Evolutionary conservation across 2,888 invertebrate species (phyloP).

Genomic region (Nasonia oneida): DNA sequence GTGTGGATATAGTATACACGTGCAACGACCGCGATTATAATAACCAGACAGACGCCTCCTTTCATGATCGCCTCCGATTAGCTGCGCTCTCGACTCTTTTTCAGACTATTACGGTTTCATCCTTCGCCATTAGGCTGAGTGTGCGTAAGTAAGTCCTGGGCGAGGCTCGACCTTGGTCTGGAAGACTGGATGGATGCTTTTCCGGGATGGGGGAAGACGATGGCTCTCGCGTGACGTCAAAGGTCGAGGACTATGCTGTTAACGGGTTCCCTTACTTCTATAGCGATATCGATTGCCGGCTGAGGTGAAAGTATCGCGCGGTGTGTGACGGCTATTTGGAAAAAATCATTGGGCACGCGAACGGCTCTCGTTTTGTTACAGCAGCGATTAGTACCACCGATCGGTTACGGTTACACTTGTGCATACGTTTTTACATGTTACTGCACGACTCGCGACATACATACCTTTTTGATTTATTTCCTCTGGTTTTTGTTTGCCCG

Average conservation of each 20-base stretch:
- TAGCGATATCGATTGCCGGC: not conserved
- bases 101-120: not conserved
- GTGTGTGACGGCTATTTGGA: not conserved
- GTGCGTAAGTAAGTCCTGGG: not conserved
- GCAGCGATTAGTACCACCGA: not conserved
- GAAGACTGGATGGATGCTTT: not conserved
- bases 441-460: not conserved
- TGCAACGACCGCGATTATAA: conserved; percentile 9
- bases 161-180: conserved; percentile 8
- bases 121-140: not conserved
- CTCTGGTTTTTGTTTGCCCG: not conserved
- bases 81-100: conserved; percentile 1
- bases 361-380: not conserved
- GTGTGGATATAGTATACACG: not conserved
- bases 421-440: not conserved
- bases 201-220: not conserved
- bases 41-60: not conserved
- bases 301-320: not conserved
- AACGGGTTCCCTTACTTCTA: not conserved
- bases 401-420: not conserved
- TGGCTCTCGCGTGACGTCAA: not conserved
- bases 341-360: not conserved
- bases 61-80: conserved; percentile 5
- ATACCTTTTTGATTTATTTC: not conserved
- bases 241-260: not conserved